These are phyloP conservation scores for Cryptoprocta ferox DNA, from an alignment of 2,797 vertebrate genomes.

Conservation along the genomic window DNA sequence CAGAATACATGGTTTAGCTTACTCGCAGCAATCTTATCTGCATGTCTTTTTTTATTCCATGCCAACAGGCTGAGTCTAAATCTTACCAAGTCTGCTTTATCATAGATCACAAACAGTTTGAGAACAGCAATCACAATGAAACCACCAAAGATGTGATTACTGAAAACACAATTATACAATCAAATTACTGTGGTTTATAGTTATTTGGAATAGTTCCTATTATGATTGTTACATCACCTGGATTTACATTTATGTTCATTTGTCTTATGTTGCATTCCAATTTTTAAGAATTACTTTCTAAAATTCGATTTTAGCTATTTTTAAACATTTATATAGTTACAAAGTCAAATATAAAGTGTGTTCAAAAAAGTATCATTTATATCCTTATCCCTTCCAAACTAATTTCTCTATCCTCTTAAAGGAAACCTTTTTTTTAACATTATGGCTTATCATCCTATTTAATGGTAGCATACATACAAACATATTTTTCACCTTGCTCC, in stretches of 20 bases:
- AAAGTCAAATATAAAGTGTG: background rate
- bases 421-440: background rate
- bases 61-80: background rate
- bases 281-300: background rate
- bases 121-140: background rate
- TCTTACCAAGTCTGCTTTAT: background rate
- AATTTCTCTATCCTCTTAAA: background rate
- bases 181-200: background rate
- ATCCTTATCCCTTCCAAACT: background rate
- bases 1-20: background rate
- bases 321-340: background rate
- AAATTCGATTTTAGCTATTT: background rate
- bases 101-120: background rate
- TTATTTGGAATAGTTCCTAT: background rate
- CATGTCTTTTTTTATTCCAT: background rate
- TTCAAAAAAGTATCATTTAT: background rate
- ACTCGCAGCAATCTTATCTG: background rate
- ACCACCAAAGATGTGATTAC: background rate
- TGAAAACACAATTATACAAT: background rate
- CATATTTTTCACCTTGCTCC: background rate
- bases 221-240: background rate
- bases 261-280: background rate
- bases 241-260: background rate
- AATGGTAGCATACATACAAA: background rate
- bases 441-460: background rate